Conservation (phyloP, 1,140 invertebrate species). For the Stratiolaelaps scimitus region DNA sequence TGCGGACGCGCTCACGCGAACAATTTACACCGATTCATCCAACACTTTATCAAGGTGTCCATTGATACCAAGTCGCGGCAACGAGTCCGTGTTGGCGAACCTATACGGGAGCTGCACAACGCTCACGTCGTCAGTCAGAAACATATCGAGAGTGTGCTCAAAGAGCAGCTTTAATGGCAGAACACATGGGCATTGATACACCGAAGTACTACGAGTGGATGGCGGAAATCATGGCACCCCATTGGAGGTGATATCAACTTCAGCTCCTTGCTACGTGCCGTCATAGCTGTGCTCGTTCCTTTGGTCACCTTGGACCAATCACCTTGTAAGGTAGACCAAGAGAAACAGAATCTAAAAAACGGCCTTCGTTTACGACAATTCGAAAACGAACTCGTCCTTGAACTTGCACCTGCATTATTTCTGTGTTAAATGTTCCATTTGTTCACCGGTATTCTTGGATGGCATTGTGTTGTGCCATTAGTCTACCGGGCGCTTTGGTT, state of each 20-base stretch:
- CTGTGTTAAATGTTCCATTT: too few relatives aligned
- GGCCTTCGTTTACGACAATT: too few relatives aligned
- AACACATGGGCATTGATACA: constrained; percentile 59
- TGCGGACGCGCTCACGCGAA: constrained; percentile 1
- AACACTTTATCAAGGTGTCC: not conserved
- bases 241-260: not conserved
- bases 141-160: constrained; percentile 33
- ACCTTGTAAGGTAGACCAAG: too few relatives aligned
- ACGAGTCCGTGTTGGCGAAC: not conserved
- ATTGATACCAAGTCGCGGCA: not conserved
- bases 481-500: too few relatives aligned
- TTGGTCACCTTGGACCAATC: not conserved
- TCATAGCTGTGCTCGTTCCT: not conserved
- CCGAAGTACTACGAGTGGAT: constrained; percentile 59
- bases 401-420: too few relatives aligned
- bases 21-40: constrained; percentile 11
- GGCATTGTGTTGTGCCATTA: too few relatives aligned
- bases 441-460: too few relatives aligned
- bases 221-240: constrained; percentile 45
- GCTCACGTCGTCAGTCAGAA: constrained; percentile 2
- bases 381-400: too few relatives aligned
- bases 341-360: too few relatives aligned
- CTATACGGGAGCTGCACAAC: constrained; percentile 16
- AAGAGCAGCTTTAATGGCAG: constrained; percentile 47
- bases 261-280: not conserved